Percentiles rank a stretch among this genome's conserved stretches.
Conservation (phyloP, 2,113 vertebrate genomes). For the Camelus bactrianus region DNA sequence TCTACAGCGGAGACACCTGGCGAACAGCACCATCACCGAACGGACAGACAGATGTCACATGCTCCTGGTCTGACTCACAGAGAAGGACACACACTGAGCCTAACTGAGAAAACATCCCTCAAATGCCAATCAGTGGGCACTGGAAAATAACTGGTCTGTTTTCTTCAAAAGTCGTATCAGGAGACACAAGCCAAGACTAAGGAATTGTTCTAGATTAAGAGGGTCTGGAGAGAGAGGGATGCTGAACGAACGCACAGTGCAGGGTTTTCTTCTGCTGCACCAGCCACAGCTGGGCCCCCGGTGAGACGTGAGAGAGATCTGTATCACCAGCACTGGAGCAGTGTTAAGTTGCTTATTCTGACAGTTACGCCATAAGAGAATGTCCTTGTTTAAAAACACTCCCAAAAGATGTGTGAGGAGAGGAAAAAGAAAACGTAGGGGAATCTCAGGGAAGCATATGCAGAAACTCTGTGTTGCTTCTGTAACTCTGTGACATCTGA, state of each 20-base stretch:
- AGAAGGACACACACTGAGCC: neutral
- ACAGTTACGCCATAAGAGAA: neutral
- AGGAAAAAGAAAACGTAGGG: neutral
- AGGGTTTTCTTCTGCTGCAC: neutral
- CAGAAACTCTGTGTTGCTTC: neutral
- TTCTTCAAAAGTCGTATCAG: neutral
- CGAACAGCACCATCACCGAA: neutral
- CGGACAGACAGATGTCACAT: accelerated
- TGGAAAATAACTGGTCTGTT: neutral
- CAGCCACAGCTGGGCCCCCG: accelerated
- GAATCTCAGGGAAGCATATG: neutral
- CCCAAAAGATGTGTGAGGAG: neutral
- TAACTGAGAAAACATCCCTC: neutral
- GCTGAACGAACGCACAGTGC: accelerated
- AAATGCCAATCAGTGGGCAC: neutral
- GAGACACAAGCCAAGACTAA: neutral
- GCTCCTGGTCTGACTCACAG: accelerated
- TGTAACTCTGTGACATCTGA: neutral
- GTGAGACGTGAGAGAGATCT: neutral
- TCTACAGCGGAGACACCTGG: neutral
- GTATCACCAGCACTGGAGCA: accelerated
- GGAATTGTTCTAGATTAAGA: neutral
- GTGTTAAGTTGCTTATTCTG: neutral
- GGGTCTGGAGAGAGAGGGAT: neutral
- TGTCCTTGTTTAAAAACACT: neutral